Evolutionary conservation across 2,113 vertebrate species (phyloP).

Genomic region (Fulica atra): DNA sequence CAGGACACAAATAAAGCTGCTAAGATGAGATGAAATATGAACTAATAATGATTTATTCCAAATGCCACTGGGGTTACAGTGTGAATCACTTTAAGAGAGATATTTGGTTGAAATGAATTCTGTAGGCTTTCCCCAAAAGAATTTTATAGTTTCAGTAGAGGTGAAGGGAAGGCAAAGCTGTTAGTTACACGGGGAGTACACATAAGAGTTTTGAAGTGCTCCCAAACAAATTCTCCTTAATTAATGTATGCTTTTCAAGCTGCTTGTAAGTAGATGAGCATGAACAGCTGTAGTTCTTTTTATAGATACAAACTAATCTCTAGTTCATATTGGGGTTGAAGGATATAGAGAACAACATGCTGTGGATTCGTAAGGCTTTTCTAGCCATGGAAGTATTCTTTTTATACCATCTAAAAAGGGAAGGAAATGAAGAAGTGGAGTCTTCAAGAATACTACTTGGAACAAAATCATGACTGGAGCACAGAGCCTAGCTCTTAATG

Average conservation of each 20-base stretch:
- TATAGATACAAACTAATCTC: slow-evolving; percentile 60
- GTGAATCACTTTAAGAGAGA: neutral
- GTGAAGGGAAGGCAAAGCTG: neutral
- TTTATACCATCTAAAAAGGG: slow-evolving; percentile 31
- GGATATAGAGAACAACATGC: slow-evolving; percentile 23
- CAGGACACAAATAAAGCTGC: slow-evolving; percentile 57
- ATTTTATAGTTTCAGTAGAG: neutral
- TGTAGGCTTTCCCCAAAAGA: neutral
- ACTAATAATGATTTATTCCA: slow-evolving; percentile 63
- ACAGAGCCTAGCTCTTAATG: neutral
- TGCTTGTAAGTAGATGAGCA: slow-evolving; percentile 43
- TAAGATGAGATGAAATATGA: slow-evolving; percentile 36
- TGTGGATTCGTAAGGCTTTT: neutral
- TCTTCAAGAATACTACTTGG: neutral
- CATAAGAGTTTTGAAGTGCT: slow-evolving; percentile 25
- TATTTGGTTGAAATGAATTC: neutral
- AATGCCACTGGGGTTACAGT: neutral
- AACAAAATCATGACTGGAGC: neutral
- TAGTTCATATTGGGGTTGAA: slow-evolving; percentile 33
- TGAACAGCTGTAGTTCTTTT: slow-evolving; percentile 63
- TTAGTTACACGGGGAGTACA: neutral
- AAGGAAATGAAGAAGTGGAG: slow-evolving; percentile 18
- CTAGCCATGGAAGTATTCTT: slow-evolving; percentile 12
- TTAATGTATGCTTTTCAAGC: slow-evolving; percentile 45
- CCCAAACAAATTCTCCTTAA: slow-evolving; percentile 39